Base-by-base conservation (phyloP, 2,888 invertebrate genomes). In the Notodonta ziczac region DNA sequence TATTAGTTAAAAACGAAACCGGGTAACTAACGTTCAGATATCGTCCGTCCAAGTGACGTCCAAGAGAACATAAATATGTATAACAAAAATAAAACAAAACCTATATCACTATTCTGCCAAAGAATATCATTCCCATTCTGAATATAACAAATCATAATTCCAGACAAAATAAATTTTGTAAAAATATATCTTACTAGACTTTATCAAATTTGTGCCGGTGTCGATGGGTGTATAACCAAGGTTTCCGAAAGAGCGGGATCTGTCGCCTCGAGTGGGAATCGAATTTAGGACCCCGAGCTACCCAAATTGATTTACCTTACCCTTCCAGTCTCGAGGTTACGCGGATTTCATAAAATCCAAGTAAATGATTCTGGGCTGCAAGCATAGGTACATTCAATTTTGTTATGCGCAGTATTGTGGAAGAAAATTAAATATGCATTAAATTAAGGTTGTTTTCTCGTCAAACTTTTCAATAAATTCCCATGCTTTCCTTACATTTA, bases 261-360 rank as follows among this genome's bases (percentile, higher is more conserved):
- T 82, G 76, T 79, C 86, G 87, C 86, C 83, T 76, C 69, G 76
- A 78, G 81, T 82, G 85, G 84, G 91, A 90, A 91, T 93, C 92
- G 86, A 91, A 90, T 93, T 91, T 91, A 80, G 82, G 85, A 85
- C 87, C 88, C 85, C 81, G 84, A 86, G 84, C 85, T 75, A 82
- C 81, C 80, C 78, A 90, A 93, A 91, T 92, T 91, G 93, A 91
- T 91, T 92, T 91, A 91, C 83, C 77, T 78, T 78, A 84, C 85
- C 85, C 86, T 82, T 80, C 74, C 74, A 71, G 72, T 74, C 72
- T 68, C 74, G 78, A 77, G 82, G 84, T 82, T 80, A 80, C 78
- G 74, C 75, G 76, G 79, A 80, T 85, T 79, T 80, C 80, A 78
- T 80, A 78, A 80, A 83, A 82, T 82, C 73, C 68, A 70, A 67